phyloP scores from a whole-genome alignment of 2,797 vertebrate species.

The Poecilia gillii region DNA sequence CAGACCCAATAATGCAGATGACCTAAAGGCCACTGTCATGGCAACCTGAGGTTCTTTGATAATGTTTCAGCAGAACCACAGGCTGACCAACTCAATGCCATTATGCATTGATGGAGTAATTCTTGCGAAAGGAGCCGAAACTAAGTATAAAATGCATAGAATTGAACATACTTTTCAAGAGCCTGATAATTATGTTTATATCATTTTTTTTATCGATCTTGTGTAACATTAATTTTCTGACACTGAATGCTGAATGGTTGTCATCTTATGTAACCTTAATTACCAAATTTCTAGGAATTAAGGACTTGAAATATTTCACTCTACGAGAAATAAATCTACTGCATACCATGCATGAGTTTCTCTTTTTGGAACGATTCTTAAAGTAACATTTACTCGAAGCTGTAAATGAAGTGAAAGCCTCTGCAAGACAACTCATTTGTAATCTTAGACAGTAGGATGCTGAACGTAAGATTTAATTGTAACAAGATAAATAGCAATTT shows the following conservation, averaged over 20 bases:
- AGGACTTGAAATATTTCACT: neutral
- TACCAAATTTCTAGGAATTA: neutral
- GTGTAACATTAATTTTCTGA: too few relatives aligned
- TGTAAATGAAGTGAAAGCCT: neutral
- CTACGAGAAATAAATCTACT: neutral
- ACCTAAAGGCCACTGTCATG: too few relatives aligned
- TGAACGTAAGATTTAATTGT: neutral
- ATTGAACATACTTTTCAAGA: too few relatives aligned
- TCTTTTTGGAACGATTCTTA: neutral
- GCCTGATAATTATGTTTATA: too few relatives aligned
- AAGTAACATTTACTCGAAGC: neutral
- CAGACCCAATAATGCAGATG: too few relatives aligned
- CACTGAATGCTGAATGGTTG: neutral
- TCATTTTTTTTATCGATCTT: too few relatives aligned
- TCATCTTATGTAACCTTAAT: neutral
- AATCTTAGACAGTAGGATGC: neutral
- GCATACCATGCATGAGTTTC: neutral
- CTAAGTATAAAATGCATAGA: too few relatives aligned
- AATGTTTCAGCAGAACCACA: too few relatives aligned
- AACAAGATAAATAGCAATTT: neutral
- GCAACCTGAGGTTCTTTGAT: too few relatives aligned
- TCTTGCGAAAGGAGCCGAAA: too few relatives aligned
- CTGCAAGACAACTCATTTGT: neutral
- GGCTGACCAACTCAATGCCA: too few relatives aligned
- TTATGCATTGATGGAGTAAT: too few relatives aligned